Conservation (phyloP, 2,113 vertebrate genomes). For the Nanorana parkeri region DNA sequence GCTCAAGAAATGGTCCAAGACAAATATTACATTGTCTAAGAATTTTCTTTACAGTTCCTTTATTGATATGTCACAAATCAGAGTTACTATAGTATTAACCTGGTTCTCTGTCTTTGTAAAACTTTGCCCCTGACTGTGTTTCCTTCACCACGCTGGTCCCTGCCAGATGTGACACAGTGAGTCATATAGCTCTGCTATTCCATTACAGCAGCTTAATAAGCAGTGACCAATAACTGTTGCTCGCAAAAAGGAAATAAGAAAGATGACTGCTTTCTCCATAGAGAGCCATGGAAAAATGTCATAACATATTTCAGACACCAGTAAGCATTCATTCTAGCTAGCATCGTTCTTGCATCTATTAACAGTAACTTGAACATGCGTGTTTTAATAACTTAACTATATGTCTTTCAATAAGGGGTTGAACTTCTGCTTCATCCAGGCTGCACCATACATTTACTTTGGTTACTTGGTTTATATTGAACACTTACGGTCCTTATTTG, state of each 20-base stretch:
- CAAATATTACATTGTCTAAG: constrained; percentile 57
- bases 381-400: too few species aligned
- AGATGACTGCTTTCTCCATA: background rate
- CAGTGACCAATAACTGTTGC: constrained; percentile 38
- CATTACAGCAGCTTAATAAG: constrained; percentile 45
- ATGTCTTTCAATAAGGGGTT: too few species aligned
- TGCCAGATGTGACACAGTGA: constrained; percentile 54
- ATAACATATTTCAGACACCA: background rate
- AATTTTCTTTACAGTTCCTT: constrained; percentile 46
- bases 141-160: constrained; percentile 10
- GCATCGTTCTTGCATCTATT: background rate
- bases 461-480: too few species aligned
- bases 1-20: constrained; percentile 48
- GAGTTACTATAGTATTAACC: constrained; percentile 49
- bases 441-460: too few species aligned
- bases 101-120: constrained; percentile 41
- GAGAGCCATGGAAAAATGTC: background rate
- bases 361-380: too few species aligned
- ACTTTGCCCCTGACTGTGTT: constrained; percentile 39
- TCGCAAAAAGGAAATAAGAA: constrained; percentile 10
- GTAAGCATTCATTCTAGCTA: background rate
- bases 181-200: constrained; percentile 47
- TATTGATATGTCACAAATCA: constrained; percentile 55
- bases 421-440: too few species aligned
- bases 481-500: too few species aligned